phyloP scores from a whole-genome alignment of 2,888 invertebrate species.

The Fabriciana adippe region DNA sequence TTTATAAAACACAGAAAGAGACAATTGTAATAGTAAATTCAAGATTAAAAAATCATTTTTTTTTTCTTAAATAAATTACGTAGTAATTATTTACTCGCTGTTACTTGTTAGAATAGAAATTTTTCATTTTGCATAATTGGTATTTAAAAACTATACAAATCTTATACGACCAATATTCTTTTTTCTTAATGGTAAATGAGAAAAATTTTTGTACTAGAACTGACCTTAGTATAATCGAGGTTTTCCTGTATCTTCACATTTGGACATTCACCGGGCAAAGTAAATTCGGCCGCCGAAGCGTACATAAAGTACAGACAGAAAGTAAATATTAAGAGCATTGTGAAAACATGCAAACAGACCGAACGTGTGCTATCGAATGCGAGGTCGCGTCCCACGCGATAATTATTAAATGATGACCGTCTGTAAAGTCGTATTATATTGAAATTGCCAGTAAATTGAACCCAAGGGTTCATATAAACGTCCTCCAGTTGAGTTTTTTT shows the following conservation, averaged over 20 bases:
- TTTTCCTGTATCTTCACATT: conserved; percentile 66
- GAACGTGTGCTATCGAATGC: conserved; percentile 54
- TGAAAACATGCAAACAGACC: conserved; percentile 46
- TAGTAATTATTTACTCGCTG: no score
- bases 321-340: conserved; percentile 55
- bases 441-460: conserved; percentile 50
- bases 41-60: no score
- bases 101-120: no score
- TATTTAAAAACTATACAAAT: no score
- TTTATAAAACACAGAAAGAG: no score
- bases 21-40: no score
- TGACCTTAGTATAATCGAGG: conserved; percentile 69
- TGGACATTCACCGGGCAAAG: conserved; percentile 68
- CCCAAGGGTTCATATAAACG: conserved; percentile 38
- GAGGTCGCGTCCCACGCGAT: conserved; percentile 58
- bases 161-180: no score
- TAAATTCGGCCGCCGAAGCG: conserved; percentile 59
- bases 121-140: no score
- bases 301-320: conserved; percentile 45
- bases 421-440: conserved; percentile 52
- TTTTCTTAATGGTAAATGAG: no score
- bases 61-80: no score
- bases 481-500: conserved; percentile 29
- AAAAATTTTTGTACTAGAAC: conserved; percentile 17
- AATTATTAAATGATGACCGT: conserved; percentile 67